Evolutionary conservation across 1,140 invertebrate species (phyloP), one percentile per base, ranked within the genome.

Genomic region (Megalonaias nervosa): DNA sequence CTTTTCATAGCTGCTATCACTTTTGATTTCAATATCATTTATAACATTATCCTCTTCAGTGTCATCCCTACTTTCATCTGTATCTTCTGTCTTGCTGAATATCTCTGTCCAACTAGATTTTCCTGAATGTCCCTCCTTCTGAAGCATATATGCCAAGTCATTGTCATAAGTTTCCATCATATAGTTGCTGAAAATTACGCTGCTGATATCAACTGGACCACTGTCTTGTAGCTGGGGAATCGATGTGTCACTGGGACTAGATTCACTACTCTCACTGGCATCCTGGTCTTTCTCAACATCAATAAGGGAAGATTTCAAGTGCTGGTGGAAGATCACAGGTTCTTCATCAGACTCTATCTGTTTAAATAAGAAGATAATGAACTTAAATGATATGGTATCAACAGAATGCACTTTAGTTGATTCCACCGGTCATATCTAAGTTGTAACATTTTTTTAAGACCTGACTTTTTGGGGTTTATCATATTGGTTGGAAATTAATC

Each of bases 261-360:
- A 62, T 21, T 77, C 71, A 21, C 62, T 71, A 58, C 75, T 82
- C 16, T 83, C 79, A 75, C 84, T 85, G 11, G 85, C 84, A 73
- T 88, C 86, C 14, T 84, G 61, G 61, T 85, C 85, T 75, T 86
- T 86, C 31, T 86, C 85, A 68, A 82, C 82, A 61, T 85, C 86
- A 12, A 78, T 48, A 6, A 48, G 38, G 38, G 38, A 56, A 13
- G 84, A 82, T 58, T 84, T 81, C 12, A 82, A 58, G 21, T 73
- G 77, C 19, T 82, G 81, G 31, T 88, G 84, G 61, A 88, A 86
- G 66, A 86, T 82, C 15, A 81, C 61, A 16, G 86, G 82, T 55
- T 77, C 75, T 21, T 58, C 68, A 56, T 71, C 86, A 26, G 80
- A 80, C 61, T 87, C 84, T 59, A 71, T 70, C 75, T 77, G 58